Evolutionary conservation across 1,140 invertebrate genomes (phyloP).

Genomic region (Wiebesia pumilae): DNA sequence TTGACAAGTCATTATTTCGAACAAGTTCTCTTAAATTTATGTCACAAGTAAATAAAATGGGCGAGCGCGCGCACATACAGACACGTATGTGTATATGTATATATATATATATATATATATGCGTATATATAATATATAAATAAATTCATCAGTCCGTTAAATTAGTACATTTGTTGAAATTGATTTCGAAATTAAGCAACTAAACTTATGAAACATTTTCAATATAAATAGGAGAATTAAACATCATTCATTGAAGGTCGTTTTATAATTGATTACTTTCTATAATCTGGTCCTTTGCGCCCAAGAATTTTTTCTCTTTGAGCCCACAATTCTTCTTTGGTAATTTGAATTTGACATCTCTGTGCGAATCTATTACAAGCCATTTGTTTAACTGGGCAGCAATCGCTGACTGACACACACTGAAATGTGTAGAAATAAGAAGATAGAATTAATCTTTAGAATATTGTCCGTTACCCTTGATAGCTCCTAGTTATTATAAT

Average conservation of each 20-base stretch:
- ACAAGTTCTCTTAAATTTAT: background rate
- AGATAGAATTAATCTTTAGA: too few relatives aligned
- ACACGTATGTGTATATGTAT: background rate
- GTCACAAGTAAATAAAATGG: background rate
- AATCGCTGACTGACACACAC: slow-evolving; percentile 58
- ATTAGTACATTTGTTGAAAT: slow-evolving; percentile 36
- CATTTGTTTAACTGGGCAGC: slow-evolving; percentile 56
- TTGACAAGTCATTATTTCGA: background rate
- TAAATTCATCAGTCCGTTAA: slow-evolving; percentile 28
- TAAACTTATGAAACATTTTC: background rate
- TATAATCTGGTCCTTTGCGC: slow-evolving; percentile 55
- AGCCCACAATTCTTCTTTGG: slow-evolving; percentile 61
- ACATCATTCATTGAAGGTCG: background rate
- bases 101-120: background rate
- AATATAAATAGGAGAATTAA: background rate
- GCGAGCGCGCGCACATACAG: too few relatives aligned
- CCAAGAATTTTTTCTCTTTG: slow-evolving; percentile 66
- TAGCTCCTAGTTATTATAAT: too few relatives aligned
- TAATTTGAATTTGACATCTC: slow-evolving; percentile 70
- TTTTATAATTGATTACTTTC: slow-evolving; percentile 45
- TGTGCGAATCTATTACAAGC: slow-evolving; percentile 64
- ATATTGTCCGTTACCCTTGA: too few relatives aligned
- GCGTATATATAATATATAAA: background rate
- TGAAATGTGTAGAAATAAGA: slow-evolving; percentile 54
- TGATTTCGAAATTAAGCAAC: slow-evolving; percentile 39